Evolutionary conservation across 2,113 vertebrate species (phyloP), one percentile per base, ranked within the genome.

Genomic region (Corvus moneduloides): DNA sequence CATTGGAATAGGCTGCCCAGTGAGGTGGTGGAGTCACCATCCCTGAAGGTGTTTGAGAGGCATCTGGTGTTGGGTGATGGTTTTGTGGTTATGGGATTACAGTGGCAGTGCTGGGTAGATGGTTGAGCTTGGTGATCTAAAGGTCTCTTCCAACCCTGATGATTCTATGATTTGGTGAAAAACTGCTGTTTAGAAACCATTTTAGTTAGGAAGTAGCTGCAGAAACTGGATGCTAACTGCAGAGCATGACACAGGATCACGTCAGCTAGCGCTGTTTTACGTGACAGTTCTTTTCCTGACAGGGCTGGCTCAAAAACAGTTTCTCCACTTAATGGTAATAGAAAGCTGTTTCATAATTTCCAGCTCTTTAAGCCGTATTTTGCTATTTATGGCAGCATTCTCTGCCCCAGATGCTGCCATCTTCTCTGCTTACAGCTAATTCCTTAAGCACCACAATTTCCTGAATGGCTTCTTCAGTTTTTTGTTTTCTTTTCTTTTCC

Each of bases 211-310:
- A 74, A 80, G 30, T 15, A 56, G 55, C 37, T 68, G 21, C 23
- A 77, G 61, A 67, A 37, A 13, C 10, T 27, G 56, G 24, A 32
- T 61, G 23, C 26, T 76, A 30, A 39, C 16, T n/a, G 49, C 51
- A 59, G 12, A 46, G 12, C 1, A 0, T 24, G n/a, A 71, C 3
- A 4, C 11, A 61, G 20, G 33, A 46, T 59, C 61, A 30, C 0
- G 0, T 41, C 56, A 87, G 11, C 24, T 28, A 61, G n/a, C 0
- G 0, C 12, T 37, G 13, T 63, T 62, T 69, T 32, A 16, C 0
- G 0, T 43, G 33, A 20, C 0, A 0, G 15, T 56, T 78, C 35
- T 78, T 72, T 59, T 73, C 21, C 43, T 83, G 35, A 33, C 1
- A 18, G 21, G 22, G 22, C 54, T 71, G 52, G 7, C 28, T 46